Conservation (phyloP, 2,113 vertebrate genomes). For the Nematolebias whitei region DNA sequence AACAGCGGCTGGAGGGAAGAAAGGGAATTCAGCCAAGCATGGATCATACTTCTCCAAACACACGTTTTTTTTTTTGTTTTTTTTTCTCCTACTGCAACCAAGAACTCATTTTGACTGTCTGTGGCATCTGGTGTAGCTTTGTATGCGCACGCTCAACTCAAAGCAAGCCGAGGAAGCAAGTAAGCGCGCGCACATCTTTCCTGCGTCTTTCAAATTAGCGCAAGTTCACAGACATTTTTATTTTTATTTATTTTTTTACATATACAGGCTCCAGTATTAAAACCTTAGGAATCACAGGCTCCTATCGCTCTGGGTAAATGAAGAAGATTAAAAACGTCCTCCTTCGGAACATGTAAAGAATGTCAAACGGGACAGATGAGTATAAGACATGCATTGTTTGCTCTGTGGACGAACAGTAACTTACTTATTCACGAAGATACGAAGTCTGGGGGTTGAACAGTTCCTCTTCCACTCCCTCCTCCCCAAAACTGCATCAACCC, state of each 20-base stretch:
- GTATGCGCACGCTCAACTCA: slow-evolving; percentile 38
- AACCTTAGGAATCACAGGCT: not conserved
- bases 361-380: not conserved
- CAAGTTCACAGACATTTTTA: slow-evolving; percentile 34
- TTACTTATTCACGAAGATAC: slow-evolving; percentile 69
- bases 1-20: not conserved
- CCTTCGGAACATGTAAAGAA: slow-evolving; percentile 6
- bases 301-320: not conserved
- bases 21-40: not conserved
- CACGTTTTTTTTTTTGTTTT: not conserved
- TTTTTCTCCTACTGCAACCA: rapidly evolving
- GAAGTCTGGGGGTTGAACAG: slow-evolving; percentile 42
- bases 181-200: slow-evolving; percentile 26
- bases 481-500: slow-evolving; percentile 64
- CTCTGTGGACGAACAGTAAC: slow-evolving; percentile 51
- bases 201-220: slow-evolving; percentile 31
- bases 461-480: slow-evolving; percentile 56
- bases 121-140: not conserved
- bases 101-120: not conserved
- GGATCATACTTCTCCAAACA: not conserved
- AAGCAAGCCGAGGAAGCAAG: slow-evolving; percentile 46
- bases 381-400: not conserved
- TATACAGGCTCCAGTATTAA: slow-evolving; percentile 21
- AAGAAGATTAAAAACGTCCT: not conserved
- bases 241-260: not conserved